These are phyloP conservation scores for Tursiops truncatus DNA, from an alignment of 2,113 vertebrate genomes.

Conservation along the genomic window DNA sequence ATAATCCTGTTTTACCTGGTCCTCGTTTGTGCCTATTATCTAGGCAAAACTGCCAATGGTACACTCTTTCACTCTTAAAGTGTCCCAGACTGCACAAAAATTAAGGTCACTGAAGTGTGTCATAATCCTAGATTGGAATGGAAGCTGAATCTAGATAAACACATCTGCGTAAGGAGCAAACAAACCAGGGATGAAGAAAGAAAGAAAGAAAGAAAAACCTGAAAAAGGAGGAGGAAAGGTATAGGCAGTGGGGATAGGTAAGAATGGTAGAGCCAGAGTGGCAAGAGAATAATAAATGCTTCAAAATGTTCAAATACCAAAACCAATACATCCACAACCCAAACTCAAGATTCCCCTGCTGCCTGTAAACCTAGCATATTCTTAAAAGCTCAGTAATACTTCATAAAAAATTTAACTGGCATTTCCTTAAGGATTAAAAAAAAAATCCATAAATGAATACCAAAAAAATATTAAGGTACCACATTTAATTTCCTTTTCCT, in stretches of 20 bases:
- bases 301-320: not conserved
- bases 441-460: not conserved
- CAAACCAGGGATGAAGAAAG: not conserved
- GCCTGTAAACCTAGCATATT: not conserved
- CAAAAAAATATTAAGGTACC: slow-evolving; percentile 2
- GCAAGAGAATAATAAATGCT: not conserved
- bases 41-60: not conserved
- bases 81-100: not conserved
- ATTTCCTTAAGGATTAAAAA: slow-evolving; percentile 50
- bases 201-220: not conserved
- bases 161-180: not conserved
- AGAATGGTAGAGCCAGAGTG: not conserved
- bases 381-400: slow-evolving; percentile 33
- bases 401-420: slow-evolving; percentile 29
- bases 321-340: not conserved
- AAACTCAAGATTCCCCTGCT: not conserved
- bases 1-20: not conserved
- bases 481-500: slow-evolving; percentile 41
- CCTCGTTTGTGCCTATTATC: not conserved
- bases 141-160: not conserved
- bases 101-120: not conserved
- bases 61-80: not conserved
- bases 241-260: not conserved
- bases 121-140: not conserved
- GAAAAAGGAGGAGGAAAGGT: not conserved